phyloP scores from a whole-genome alignment of 2,113 vertebrate genomes.

The Coptodon rendalli region DNA sequence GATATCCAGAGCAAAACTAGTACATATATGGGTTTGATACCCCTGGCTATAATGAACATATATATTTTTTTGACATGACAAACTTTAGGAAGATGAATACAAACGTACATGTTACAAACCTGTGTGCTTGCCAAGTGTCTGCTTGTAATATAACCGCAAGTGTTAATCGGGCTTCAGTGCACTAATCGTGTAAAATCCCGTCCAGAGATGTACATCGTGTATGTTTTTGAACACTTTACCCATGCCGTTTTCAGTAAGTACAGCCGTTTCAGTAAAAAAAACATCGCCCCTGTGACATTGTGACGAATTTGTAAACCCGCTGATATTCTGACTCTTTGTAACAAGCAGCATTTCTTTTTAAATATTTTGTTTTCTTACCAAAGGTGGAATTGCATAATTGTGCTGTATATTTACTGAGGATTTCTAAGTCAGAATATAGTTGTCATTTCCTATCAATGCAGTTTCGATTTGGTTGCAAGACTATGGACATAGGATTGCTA shows the following conservation, averaged over 20 bases:
- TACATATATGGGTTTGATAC: slow-evolving; percentile 67
- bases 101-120: slow-evolving; percentile 55
- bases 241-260: slow-evolving; percentile 13
- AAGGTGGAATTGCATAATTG: slow-evolving; percentile 97
- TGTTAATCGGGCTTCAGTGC: slow-evolving; percentile 59
- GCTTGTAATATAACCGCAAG: slow-evolving; percentile 73
- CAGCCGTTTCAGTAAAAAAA: slow-evolving; percentile 30
- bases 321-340: slow-evolving; percentile 79
- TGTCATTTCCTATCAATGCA: slow-evolving; percentile 82
- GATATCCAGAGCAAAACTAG: slow-evolving; percentile 27
- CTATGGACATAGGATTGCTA: slow-evolving; percentile 96
- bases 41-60: slow-evolving; percentile 63
- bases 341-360: slow-evolving; percentile 75
- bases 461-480: slow-evolving; percentile 94
- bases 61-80: slow-evolving; percentile 51
- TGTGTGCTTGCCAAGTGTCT: slow-evolving; percentile 69
- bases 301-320: slow-evolving; percentile 78
- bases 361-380: slow-evolving; percentile 70
- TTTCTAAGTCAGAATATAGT: slow-evolving; percentile 82
- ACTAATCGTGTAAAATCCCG: slow-evolving; percentile 52
- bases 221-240: background rate
- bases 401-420: slow-evolving; percentile 99
- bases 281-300: slow-evolving; percentile 62
- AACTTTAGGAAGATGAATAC: slow-evolving; percentile 49
- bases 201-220: slow-evolving; percentile 1